Base-by-base conservation (phyloP, 1,140 invertebrate species). In the Venustaconcha ellipsiformis region DNA sequence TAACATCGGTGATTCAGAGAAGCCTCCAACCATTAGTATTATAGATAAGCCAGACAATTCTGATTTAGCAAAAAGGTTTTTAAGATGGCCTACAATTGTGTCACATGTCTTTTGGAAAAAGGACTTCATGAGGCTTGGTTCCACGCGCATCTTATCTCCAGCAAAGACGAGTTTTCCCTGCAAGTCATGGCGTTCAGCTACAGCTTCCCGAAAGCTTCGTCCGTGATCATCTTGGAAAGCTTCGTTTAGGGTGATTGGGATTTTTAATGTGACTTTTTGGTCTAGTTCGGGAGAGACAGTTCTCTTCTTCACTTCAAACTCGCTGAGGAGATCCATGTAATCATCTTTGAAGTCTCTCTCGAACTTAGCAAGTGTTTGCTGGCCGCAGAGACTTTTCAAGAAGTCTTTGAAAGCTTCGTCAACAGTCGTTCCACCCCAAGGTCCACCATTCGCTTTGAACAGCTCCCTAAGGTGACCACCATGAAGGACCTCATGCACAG, bases 221-320 rank as follows among this genome's bases (percentile, higher is more conserved):
- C 63, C 63, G 2, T 15, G 14, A 6, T 11, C 3, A 3, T 15
- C 63, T 26, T 18, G 63, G 14, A 15, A 18, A 64, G 14, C 14
- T 64, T 64, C 63, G 2, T 15, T 2, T 2, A 73, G 30, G 14
- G 55, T 15, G 20, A 20, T 57, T 14, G 71, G 59, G 18, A 73
- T 15, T 8, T 26, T 57, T 13, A 73, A 73, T 18, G 62, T 57
- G 11, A 73, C 57, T 13, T 23, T 57, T 17, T 64, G 62, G 15
- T 66, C 17, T 57, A 56, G 26, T 13, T 66, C 55, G 15, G 63
- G 14, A 30, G 55, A 23, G 23, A 73, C 18, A 14, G 26, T 73
- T 17, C 71, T 20, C 26, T 73, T 73, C 62, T 73, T 73, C n/a
- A 58, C 14, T 20, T 73, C 71, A 66, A 73, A 73, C 18, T 73